Percentiles rank a stretch among this genome's conserved stretches.
Evolutionary conservation across 2,888 invertebrate genomes (phyloP).

Genomic region (Cecidostiba fungosa): DNA sequence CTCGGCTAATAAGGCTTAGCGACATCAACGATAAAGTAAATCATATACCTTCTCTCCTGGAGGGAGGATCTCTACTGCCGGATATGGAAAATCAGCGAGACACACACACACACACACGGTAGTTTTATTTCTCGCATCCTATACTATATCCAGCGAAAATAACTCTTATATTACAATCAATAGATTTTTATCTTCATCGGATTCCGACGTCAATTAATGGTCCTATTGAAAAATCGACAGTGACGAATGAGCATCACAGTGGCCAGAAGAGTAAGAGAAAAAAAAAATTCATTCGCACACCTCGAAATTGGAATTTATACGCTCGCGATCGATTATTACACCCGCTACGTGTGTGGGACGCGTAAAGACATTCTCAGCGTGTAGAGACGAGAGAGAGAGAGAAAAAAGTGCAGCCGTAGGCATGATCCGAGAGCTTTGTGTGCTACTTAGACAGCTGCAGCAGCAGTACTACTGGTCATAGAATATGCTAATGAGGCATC

Average conservation of each 20-base stretch:
- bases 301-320: slow-evolving; percentile 49
- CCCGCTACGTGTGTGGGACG: not conserved
- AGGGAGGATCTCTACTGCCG: not conserved
- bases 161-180: too few species aligned
- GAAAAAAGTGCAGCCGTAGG: slow-evolving; percentile 19
- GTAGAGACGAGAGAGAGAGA: not conserved
- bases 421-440: slow-evolving; percentile 10
- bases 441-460: slow-evolving; percentile 33
- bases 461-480: slow-evolving; percentile 43
- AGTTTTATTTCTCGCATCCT: too few species aligned
- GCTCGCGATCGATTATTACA: slow-evolving; percentile 34
- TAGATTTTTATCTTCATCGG: slow-evolving; percentile 19
- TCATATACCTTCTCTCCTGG: slow-evolving; percentile 27
- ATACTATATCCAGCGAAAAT: too few species aligned
- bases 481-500: slow-evolving; percentile 28
- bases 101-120: too few species aligned
- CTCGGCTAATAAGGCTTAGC: slow-evolving; percentile 56
- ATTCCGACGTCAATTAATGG: slow-evolving; percentile 58
- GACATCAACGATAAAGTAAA: slow-evolving; percentile 44
- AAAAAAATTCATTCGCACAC: slow-evolving; percentile 2
- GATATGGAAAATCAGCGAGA: not conserved
- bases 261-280: slow-evolving; percentile 42
- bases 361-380: not conserved
- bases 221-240: slow-evolving; percentile 57
- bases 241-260: slow-evolving; percentile 48